Base-by-base conservation (phyloP, 2,797 vertebrate species). In the Enteromius thamalakanensis region DNA sequence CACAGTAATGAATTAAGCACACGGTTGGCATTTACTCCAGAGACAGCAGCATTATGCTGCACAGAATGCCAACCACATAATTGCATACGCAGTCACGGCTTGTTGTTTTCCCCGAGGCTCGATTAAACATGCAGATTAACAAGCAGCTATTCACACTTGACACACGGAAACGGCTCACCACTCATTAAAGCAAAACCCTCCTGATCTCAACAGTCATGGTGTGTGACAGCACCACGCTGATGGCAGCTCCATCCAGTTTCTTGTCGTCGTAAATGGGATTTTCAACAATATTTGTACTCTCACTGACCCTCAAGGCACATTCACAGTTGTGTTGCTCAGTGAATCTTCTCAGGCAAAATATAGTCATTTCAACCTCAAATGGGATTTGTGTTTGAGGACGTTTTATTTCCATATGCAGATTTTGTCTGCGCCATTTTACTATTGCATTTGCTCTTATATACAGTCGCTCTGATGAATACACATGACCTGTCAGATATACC, bases 111-210 rank as follows among this genome's bases (percentile, higher is more conserved):
- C 37, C 21, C 1, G 55, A 62, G 55, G 75, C n/a, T 40, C 2
- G 55, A 76, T 76, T 62, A 62, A 76, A 72, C 17, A 15, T 51
- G 4, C 45, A 32, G 45, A 72, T 51, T 72, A 51, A 26, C 47
- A 75, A 21, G 47, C 71, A 75, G 19, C 19, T 37, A 34, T 75
- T 53, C 8, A 75, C 37, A 45, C n/a, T 32, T 51, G 55, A 60
- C 75, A 26, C 53, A 55, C 6, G 37, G 21, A 14, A 9, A 55
- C 12, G 6, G 49, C 71, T 75, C 32, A 12, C 34, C 40, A 15
- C 19, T 55, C 17, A 19, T 3, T 71, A 82, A 45, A 81, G 68
- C 42, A 17, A 37, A 70, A 19, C 47, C 34, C 23, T 26, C 26
- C 45, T 1, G 17, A 19, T 49, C 80, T 29, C 45, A 5, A 3